Evolutionary conservation across 2,113 vertebrate species (phyloP).

Genomic region (Mirounga angustirostris): DNA sequence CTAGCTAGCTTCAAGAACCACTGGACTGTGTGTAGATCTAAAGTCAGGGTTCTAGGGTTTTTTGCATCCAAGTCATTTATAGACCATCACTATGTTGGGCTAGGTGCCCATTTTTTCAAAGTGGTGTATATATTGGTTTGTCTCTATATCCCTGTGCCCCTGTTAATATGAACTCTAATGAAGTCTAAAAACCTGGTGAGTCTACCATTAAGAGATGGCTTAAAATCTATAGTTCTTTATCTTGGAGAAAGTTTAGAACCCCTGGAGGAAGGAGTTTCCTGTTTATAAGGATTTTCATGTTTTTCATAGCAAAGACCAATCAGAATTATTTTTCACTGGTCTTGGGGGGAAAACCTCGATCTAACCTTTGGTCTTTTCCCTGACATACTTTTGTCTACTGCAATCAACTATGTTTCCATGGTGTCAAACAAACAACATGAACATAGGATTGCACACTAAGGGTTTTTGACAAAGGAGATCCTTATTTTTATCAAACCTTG

Average conservation of each 20-base stretch:
- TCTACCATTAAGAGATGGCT: not conserved
- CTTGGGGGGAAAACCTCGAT: not conserved
- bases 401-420: slow-evolving; percentile 34
- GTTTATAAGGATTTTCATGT: slow-evolving; percentile 24
- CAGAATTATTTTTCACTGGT: not conserved
- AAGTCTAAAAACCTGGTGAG: not conserved
- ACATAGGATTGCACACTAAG: not conserved
- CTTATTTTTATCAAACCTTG: slow-evolving; percentile 54
- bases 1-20: not conserved
- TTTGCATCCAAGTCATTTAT: not conserved
- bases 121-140: not conserved
- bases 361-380: slow-evolving; percentile 57
- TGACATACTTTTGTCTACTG: not conserved
- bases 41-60: not conserved
- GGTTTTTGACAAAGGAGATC: slow-evolving; percentile 22
- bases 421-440: slow-evolving; percentile 43
- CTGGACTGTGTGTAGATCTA: not conserved
- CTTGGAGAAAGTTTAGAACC: not conserved
- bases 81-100: not conserved
- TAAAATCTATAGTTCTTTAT: not conserved
- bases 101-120: not conserved
- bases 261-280: slow-evolving; percentile 15
- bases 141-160: not conserved
- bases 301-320: slow-evolving; percentile 33
- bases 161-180: not conserved